phyloP scores from a whole-genome alignment of 2,113 vertebrate species.

The Mesembrinibis cayennensis region DNA sequence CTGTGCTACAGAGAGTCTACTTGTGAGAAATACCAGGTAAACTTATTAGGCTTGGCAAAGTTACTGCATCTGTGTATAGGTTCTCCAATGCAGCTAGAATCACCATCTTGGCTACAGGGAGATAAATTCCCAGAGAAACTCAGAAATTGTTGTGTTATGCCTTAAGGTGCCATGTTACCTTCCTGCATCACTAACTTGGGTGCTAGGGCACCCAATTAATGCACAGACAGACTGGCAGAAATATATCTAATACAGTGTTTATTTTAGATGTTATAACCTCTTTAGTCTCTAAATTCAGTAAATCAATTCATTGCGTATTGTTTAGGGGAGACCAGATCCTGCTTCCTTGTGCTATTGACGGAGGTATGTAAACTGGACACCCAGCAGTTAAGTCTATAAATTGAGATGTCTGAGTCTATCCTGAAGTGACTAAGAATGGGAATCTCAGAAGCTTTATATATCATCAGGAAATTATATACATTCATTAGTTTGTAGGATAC shows the following conservation, averaged over 20 bases:
- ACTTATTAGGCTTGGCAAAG: not conserved
- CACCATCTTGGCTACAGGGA: not conserved
- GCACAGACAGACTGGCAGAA: not conserved
- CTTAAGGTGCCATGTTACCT: not conserved
- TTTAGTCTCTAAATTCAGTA: not conserved
- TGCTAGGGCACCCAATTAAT: not conserved
- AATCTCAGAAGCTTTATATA: not conserved
- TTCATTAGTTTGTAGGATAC: not conserved
- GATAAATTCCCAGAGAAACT: not conserved
- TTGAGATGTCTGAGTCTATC: not conserved
- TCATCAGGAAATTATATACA: not conserved
- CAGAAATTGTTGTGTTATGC: not conserved
- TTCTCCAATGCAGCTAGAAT: not conserved
- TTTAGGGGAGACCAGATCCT: not conserved
- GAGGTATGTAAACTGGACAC: not conserved
- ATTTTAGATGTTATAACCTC: not conserved
- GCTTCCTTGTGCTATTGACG: not conserved
- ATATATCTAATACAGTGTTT: not conserved
- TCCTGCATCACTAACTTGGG: not conserved
- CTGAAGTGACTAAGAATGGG: not conserved
- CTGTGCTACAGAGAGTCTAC: not conserved
- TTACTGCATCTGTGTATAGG: not conserved
- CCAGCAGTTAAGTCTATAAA: not conserved
- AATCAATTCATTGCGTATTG: not conserved
- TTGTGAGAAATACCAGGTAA: not conserved